Conservation (phyloP, 2,113 vertebrate genomes). For the Taxidea taxus region DNA sequence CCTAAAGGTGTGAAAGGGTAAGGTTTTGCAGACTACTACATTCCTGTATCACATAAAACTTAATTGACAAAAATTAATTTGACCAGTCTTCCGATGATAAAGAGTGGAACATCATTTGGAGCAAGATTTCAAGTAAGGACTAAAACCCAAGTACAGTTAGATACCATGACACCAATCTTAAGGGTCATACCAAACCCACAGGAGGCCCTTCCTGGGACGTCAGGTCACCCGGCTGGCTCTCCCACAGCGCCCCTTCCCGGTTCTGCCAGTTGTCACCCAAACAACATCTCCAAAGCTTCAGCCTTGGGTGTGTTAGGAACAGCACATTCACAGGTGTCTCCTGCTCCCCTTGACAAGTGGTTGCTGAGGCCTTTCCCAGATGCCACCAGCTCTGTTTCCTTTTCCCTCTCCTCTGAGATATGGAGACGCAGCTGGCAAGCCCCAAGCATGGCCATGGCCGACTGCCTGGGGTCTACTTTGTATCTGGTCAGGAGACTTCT, state of each 20-base stretch:
- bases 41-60: background rate
- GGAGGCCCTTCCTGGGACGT: background rate
- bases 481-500: background rate
- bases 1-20: background rate
- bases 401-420: background rate
- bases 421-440: background rate
- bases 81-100: background rate
- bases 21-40: too few relatives aligned
- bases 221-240: background rate
- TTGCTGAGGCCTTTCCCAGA: background rate
- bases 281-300: background rate
- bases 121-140: background rate
- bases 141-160: background rate
- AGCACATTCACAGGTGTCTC: background rate
- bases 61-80: background rate
- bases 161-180: background rate
- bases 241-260: background rate
- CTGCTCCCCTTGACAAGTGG: background rate
- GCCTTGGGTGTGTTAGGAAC: background rate
- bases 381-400: background rate
- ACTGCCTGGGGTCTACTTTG: background rate
- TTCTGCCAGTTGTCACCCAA: background rate
- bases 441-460: rapidly evolving
- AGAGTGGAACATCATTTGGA: background rate
- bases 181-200: background rate